Percentiles rank a stretch among this genome's conserved stretches.
Evolutionary conservation across 2,113 vertebrate species (phyloP).

Genomic region (Gasterosteus nipponicus): DNA sequence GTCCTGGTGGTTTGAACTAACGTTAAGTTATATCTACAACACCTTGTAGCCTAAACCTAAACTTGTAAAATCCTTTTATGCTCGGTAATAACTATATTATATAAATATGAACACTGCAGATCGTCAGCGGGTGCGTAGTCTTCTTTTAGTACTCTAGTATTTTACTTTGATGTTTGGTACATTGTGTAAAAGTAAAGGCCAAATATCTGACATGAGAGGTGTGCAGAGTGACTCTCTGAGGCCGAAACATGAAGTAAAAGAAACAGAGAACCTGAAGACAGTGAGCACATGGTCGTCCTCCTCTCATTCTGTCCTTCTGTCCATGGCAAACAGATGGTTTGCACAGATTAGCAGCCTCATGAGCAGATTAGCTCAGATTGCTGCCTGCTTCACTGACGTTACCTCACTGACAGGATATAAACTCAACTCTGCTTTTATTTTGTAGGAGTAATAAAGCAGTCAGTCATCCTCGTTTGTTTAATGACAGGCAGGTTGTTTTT

Average conservation of each 20-base stretch:
- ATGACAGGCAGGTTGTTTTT: background rate
- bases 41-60: too few species aligned
- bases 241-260: background rate
- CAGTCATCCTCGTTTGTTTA: background rate
- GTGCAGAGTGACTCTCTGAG: background rate
- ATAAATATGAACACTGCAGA: background rate
- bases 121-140: background rate
- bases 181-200: background rate
- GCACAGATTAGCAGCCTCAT: conserved; percentile 62
- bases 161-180: background rate
- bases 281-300: background rate
- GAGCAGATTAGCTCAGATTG: conserved; percentile 56
- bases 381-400: conserved; percentile 25
- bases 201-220: background rate
- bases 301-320: background rate
- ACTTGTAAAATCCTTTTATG: background rate
- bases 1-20: background rate
- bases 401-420: background rate
- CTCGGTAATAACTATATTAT: background rate
- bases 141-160: background rate
- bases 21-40: background rate
- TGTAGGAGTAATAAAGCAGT: background rate
- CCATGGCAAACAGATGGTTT: conserved; percentile 61
- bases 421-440: conserved; percentile 4
- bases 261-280: background rate